These are phyloP conservation scores for Anguilla pacifica DNA, from an alignment of 2,797 vertebrate genomes.

Conservation along the genomic window DNA sequence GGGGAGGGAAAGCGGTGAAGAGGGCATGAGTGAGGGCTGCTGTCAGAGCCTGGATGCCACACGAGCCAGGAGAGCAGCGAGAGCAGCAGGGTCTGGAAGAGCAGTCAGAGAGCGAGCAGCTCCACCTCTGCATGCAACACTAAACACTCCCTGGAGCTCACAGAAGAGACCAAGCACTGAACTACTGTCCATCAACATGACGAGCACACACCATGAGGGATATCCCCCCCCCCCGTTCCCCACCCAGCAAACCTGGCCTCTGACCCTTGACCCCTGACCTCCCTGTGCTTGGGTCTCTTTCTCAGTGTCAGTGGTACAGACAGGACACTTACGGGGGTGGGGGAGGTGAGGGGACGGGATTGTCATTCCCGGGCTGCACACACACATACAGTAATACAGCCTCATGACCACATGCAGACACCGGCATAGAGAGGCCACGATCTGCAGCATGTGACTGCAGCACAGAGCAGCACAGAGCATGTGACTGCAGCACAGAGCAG, in stretches of 20 bases:
- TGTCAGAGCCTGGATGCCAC: background rate
- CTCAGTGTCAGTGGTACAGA: background rate
- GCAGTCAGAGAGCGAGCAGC: background rate
- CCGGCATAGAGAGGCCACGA: background rate
- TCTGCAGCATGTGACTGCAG: background rate
- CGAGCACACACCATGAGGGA: background rate
- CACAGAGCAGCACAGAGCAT: background rate
- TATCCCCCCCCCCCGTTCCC: background rate
- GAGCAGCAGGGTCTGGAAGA: background rate
- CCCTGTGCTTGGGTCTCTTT: background rate
- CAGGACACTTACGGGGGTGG: background rate
- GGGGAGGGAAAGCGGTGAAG: constrained; percentile 36
- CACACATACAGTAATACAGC: background rate
- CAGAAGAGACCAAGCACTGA: background rate
- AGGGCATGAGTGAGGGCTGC: constrained; percentile 6
- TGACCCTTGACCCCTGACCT: background rate
- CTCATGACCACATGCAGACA: background rate
- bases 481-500: too few relatives aligned
- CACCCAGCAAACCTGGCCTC: background rate
- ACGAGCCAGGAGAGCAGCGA: background rate
- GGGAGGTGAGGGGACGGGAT: background rate
- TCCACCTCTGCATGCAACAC: background rate
- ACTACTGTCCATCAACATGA: constrained; percentile 26
- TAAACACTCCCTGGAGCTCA: background rate
- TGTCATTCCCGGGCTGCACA: background rate